phyloP scores from a whole-genome alignment of 1,140 invertebrate species.

The Yoshiicerus persimilis region DNA sequence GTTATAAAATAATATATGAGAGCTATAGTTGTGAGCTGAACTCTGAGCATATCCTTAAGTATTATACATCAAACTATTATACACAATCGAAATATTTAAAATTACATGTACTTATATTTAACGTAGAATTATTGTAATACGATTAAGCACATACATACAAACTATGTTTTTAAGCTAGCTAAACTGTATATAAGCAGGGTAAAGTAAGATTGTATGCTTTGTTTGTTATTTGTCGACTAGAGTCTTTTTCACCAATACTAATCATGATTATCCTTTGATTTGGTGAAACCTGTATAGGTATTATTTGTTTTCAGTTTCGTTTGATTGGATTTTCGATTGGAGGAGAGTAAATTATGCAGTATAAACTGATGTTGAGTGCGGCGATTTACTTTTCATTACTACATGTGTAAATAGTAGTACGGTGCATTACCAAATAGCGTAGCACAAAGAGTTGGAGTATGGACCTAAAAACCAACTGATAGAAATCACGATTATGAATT shows the following conservation, averaged over 20 bases:
- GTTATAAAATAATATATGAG: no score
- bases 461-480: neutral
- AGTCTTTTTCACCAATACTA: neutral
- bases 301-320: neutral
- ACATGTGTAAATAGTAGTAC: neutral
- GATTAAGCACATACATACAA: neutral
- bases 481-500: neutral
- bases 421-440: neutral
- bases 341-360: neutral
- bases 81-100: neutral
- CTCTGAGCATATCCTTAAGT: neutral
- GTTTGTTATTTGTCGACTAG: neutral
- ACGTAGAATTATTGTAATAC: neutral
- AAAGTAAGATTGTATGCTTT: neutral
- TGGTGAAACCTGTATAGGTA: neutral
- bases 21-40: neutral
- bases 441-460: no score
- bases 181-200: neutral
- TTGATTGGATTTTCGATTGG: no score
- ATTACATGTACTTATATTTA: neutral
- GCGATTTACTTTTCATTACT: neutral
- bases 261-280: neutral
- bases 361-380: neutral
- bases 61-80: neutral
- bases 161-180: neutral